These are phyloP conservation scores for Stenolophus ochropezus DNA, from an alignment of 2,888 invertebrate genomes.

Conservation along the genomic window DNA sequence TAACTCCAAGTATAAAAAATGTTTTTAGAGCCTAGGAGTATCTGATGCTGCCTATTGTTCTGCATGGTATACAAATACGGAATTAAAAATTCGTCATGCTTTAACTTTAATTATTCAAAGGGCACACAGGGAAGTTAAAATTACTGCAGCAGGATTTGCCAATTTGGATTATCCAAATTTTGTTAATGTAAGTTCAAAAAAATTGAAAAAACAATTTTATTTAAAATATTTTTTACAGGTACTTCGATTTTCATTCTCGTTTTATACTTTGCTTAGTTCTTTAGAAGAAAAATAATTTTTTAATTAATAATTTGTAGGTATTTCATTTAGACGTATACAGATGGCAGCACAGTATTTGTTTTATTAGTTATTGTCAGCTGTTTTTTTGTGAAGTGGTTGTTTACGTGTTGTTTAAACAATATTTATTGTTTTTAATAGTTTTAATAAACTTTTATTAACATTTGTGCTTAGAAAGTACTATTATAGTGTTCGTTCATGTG, in stretches of 20 bases:
- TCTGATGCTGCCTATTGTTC: slow-evolving; percentile 45
- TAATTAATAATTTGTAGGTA: too few species aligned
- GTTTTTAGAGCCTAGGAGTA: slow-evolving; percentile 3
- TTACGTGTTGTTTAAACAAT: too few species aligned
- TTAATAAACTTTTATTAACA: too few species aligned
- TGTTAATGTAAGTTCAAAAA: slow-evolving; percentile 45
- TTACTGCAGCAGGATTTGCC: slow-evolving; percentile 52
- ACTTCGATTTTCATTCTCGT: slow-evolving; percentile 54
- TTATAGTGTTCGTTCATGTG: too few species aligned
- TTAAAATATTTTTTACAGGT: slow-evolving; percentile 49
- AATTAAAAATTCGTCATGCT: slow-evolving; percentile 30
- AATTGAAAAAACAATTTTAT: background rate
- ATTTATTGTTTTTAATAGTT: too few species aligned
- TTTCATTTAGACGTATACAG: too few species aligned
- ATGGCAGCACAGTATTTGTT: too few species aligned
- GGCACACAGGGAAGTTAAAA: slow-evolving; percentile 49
- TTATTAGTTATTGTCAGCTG: too few species aligned
- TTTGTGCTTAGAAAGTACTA: too few species aligned
- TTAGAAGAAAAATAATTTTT: slow-evolving; percentile 27
- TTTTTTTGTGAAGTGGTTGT: too few species aligned
- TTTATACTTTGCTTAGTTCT: slow-evolving; percentile 50
- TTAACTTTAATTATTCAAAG: slow-evolving; percentile 48
- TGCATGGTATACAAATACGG: slow-evolving; percentile 36
- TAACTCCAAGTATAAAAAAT: background rate
- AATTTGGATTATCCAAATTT: slow-evolving; percentile 57